Conservation (phyloP, 2,888 invertebrate species). For the Heliconius cydno region DNA sequence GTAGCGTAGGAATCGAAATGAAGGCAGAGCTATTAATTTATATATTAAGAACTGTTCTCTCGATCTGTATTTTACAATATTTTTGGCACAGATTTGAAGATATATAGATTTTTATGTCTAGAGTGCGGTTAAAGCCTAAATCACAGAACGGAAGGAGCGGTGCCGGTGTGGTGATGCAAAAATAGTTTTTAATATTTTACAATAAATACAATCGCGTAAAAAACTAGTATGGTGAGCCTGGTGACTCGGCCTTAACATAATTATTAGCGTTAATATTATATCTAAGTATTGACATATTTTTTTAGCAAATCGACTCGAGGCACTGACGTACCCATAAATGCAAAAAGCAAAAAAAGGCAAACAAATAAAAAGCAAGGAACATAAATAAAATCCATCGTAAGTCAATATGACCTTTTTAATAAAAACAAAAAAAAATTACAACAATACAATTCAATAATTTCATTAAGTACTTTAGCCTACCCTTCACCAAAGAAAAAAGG, state of each 20-base stretch:
- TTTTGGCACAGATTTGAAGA: slow-evolving; percentile 76
- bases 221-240: slow-evolving; percentile 48
- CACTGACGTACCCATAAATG: slow-evolving; percentile 62
- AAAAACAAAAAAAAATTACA: slow-evolving; percentile 66
- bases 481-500: slow-evolving; percentile 64
- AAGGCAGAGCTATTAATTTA: slow-evolving; percentile 45
- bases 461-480: slow-evolving; percentile 65
- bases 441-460: slow-evolving; percentile 55
- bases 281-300: slow-evolving; percentile 68
- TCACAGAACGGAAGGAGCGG: slow-evolving; percentile 79
- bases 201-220: slow-evolving; percentile 66
- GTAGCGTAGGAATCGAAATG: slow-evolving; percentile 44
- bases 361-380: slow-evolving; percentile 48
- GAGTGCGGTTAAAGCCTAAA: slow-evolving; percentile 74
- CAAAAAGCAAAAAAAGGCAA: slow-evolving; percentile 9
- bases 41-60: slow-evolving; percentile 46
- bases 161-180: slow-evolving; percentile 76
- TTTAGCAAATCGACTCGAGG: slow-evolving; percentile 64
- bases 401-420: slow-evolving; percentile 73
- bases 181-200: slow-evolving; percentile 61
- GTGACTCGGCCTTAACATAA: slow-evolving; percentile 56
- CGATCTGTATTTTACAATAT: slow-evolving; percentile 52
- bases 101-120: slow-evolving; percentile 57
- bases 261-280: slow-evolving; percentile 57
- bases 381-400: slow-evolving; percentile 62